Base-by-base conservation (phyloP, 2,797 vertebrate genomes). In the Tachyglossus aculeatus region DNA sequence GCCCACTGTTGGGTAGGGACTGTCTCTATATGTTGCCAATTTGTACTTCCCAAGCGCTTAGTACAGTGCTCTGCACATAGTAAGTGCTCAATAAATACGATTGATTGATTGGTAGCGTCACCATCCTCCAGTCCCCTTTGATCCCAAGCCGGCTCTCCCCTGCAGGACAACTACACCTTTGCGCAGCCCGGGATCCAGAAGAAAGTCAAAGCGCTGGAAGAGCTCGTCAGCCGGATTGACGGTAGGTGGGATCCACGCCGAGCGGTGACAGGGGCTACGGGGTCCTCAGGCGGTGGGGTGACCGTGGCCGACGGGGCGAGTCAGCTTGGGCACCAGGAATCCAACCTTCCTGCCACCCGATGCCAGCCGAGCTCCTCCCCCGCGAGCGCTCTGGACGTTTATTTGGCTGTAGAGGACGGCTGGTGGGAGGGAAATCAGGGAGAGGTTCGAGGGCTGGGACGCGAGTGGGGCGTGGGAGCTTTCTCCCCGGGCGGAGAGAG, bases 141-240 rank as follows among this genome's bases (percentile, higher is more conserved):
- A 85, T 19, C 71, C 50, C 1, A 0, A 9, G 18, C 21, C 54
- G 53, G 83, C 3, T 89, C 45, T 70, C 38, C 9, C 53, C 54
- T 36, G 33, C 88, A 99, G 98, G 98, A 99, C 90, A 99, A 98
- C 90, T 99, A 99, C 90, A 99, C 98, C 1, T 99, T 99, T 70
- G 98, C 97, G 78, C 98, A 99, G 83, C 98, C 98, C 0, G 98
- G 98, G 13, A 98, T 99, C 88, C 98, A 99, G 91, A 98, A 95
- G 89, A 99, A 99, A 81, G 98, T 99, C 78, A 98, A 97, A 86
- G 97, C 96, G 5, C 88, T 99, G 84, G 97, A 99, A 86, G 97
- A 99, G 86, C 94, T 99, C 4, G 95, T 99, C 82, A 96, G 96
- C 90, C 90, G 98, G 65, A 99, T 99, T 1, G 98, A 99, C 90